Evolutionary conservation across 2,888 invertebrate genomes (phyloP).

Genomic region (Dione vanillae): DNA sequence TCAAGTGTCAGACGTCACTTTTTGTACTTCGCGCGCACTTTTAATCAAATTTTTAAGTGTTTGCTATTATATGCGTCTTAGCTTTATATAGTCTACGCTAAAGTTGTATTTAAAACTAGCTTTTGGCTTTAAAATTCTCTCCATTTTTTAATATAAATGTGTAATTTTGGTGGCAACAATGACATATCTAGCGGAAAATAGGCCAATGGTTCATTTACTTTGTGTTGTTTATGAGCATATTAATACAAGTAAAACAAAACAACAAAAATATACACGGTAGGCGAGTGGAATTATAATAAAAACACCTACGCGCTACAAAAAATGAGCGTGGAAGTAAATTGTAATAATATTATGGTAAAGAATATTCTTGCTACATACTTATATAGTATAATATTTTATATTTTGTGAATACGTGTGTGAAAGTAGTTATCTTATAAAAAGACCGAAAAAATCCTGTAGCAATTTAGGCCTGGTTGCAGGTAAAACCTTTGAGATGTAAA

Average conservation of each 20-base stretch:
- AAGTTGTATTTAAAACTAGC: not conserved
- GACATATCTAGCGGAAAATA: not conserved
- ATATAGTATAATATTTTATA: not conserved
- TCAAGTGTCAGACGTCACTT: conserved; percentile 68
- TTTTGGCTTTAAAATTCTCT: not conserved
- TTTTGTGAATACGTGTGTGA: not conserved
- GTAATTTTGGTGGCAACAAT: not conserved
- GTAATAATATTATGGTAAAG: conserved; percentile 6
- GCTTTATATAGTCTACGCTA: not conserved
- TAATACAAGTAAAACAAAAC: not conserved
- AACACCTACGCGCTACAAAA: not conserved
- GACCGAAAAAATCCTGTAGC: not conserved
- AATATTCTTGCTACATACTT: conserved; percentile 16
- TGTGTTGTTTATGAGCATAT: not conserved
- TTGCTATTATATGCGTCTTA: conserved; percentile 20
- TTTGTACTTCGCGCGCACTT: conserved; percentile 63
- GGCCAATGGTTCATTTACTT: not conserved
- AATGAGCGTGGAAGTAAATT: not conserved
- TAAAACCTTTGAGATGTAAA: conserved; percentile 45
- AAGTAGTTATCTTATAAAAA: conserved; percentile 11
- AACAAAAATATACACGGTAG: not conserved
- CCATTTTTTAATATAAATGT: not conserved
- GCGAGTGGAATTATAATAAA: conserved; percentile 8
- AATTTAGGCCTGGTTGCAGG: conserved; percentile 18
- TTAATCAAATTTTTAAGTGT: conserved; percentile 65